Evolutionary conservation across 2,888 invertebrate species (phyloP).

Genomic region (Clistopyga incitator): DNA sequence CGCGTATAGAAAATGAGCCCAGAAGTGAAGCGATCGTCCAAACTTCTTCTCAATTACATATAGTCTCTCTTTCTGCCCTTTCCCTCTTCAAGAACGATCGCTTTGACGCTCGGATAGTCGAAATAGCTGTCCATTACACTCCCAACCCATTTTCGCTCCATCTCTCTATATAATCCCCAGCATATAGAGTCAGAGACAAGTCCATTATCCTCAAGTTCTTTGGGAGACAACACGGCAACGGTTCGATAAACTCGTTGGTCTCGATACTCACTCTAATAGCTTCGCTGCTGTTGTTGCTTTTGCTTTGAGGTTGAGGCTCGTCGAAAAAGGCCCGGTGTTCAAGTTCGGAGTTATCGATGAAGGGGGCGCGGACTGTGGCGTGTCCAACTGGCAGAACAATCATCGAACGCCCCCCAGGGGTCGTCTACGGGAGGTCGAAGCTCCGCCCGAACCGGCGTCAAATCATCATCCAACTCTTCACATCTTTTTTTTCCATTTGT

Average conservation of each 20-base stretch:
- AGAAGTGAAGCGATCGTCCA: background rate
- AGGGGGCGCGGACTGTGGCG: constrained; percentile 21
- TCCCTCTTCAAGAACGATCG: background rate
- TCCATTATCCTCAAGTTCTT: constrained; percentile 32
- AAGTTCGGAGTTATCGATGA: constrained; percentile 39
- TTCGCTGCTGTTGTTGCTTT: background rate
- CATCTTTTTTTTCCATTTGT: constrained; percentile 8
- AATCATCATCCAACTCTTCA: constrained; percentile 49
- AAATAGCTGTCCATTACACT: constrained; percentile 3
- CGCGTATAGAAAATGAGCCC: no score
- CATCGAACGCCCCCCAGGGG: constrained; percentile 28
- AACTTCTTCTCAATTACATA: background rate
- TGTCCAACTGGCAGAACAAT: constrained; percentile 55
- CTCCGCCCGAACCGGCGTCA: constrained; percentile 32
- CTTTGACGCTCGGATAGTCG: constrained; percentile 2
- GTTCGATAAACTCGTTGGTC: constrained; percentile 47
- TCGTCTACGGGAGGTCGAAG: constrained; percentile 21
- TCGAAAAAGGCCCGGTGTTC: constrained; percentile 31
- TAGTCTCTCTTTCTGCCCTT: background rate
- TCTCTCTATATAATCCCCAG: background rate
- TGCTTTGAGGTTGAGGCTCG: background rate
- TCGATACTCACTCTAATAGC: constrained; percentile 3
- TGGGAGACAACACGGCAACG: constrained; percentile 6
- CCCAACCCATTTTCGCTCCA: background rate
- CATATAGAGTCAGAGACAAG: constrained; percentile 28